phyloP scores from a whole-genome alignment of 2,113 vertebrate species.

The Sylvilagus bachmani region DNA sequence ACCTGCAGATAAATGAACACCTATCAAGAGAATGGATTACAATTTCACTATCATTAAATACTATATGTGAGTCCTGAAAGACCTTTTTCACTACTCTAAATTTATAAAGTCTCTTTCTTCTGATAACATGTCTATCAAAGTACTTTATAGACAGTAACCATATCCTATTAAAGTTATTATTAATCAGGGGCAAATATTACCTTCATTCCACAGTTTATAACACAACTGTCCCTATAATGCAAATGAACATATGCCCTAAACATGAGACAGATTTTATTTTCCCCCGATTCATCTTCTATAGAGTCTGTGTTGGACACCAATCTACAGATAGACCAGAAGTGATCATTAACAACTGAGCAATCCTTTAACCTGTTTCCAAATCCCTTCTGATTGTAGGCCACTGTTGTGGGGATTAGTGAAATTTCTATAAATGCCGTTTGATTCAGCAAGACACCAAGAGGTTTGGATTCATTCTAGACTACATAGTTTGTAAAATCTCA shows the following conservation, averaged over 20 bases:
- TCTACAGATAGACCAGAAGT: background rate
- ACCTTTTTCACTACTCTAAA: background rate
- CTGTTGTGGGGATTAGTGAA: background rate
- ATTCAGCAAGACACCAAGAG: conserved; percentile 8
- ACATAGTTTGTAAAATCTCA: background rate
- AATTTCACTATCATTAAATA: background rate
- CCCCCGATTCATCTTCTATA: background rate
- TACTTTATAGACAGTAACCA: background rate
- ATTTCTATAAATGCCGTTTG: background rate
- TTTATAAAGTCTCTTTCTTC: background rate
- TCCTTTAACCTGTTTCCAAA: background rate
- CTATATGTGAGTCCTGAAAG: background rate
- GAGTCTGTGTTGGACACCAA: background rate
- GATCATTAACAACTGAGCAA: background rate
- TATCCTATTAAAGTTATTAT: background rate
- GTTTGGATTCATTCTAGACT: background rate
- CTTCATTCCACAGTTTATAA: background rate
- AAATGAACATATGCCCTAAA: background rate
- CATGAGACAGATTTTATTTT: background rate
- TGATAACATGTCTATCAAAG: background rate
- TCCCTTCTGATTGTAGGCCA: background rate
- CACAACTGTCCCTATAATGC: background rate
- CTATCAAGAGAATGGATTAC: background rate
- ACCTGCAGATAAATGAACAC: background rate
- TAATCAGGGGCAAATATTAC: background rate